phyloP scores from a whole-genome alignment of 2,888 invertebrate genomes.

The Athrips mouffetella region DNA sequence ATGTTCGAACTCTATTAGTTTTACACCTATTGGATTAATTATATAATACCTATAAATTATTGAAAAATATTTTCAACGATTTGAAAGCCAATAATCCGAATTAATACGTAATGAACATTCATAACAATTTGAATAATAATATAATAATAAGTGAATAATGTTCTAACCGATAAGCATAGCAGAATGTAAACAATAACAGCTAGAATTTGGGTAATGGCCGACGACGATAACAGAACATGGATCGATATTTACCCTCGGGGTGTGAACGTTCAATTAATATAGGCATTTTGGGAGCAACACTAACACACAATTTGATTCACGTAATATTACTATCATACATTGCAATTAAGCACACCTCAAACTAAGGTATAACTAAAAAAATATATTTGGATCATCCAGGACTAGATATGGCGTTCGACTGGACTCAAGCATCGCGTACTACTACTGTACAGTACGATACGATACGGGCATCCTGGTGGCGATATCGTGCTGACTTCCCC shows the following conservation, averaged over 20 bases:
- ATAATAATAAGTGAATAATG: background rate
- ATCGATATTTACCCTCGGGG: conserved; percentile 74
- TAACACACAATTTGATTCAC: conserved; percentile 40
- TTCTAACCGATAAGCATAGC: background rate
- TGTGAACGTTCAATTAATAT: conserved; percentile 56
- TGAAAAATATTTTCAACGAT: too few relatives aligned
- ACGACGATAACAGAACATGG: conserved; percentile 41
- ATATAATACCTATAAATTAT: too few relatives aligned
- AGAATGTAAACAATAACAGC: background rate
- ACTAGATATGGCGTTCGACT: conserved; percentile 45
- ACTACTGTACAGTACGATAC: conserved; percentile 34
- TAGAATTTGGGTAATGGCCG: conserved; percentile 48
- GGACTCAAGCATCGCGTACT: conserved; percentile 57
- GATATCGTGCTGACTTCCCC: conserved; percentile 53
- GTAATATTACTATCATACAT: conserved; percentile 57
- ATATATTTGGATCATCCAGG: conserved; percentile 29
- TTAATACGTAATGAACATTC: too few relatives aligned
- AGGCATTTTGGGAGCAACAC: conserved; percentile 54
- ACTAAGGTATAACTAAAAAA: conserved; percentile 24
- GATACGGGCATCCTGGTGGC: conserved; percentile 46
- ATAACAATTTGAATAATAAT: too few relatives aligned
- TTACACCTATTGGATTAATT: too few relatives aligned
- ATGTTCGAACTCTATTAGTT: too few relatives aligned
- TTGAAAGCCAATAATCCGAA: too few relatives aligned
- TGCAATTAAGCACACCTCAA: conserved; percentile 35